These are phyloP conservation scores for Liasis olivaceus DNA, from an alignment of 2,797 vertebrate species.

Conservation along the genomic window DNA sequence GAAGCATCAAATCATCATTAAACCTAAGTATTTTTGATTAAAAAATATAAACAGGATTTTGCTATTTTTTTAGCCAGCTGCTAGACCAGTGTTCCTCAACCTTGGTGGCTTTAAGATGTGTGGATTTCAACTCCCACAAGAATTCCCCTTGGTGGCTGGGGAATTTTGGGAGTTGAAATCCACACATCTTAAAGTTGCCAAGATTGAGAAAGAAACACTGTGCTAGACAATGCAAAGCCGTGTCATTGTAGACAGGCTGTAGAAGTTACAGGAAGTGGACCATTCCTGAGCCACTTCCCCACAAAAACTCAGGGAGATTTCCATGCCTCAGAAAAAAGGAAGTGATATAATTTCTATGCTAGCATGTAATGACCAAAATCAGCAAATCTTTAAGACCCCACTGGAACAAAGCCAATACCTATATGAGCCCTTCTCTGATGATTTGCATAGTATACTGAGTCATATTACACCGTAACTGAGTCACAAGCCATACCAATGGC, in stretches of 20 bases:
- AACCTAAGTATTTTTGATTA: not conserved
- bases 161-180: too few species aligned
- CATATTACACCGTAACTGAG: not conserved
- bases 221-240: not conserved
- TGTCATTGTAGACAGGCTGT: not conserved
- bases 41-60: not conserved
- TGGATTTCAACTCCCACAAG: not conserved
- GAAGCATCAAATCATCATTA: not conserved
- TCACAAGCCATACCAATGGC: not conserved
- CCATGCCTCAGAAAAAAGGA: not conserved
- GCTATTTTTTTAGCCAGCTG: not conserved
- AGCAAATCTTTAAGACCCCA: not conserved
- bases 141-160: not conserved
- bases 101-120: not conserved
- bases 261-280: not conserved
- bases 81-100: not conserved
- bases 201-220: too few species aligned
- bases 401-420: not conserved
- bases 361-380: not conserved
- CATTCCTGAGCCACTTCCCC: not conserved
- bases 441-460: not conserved
- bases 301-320: not conserved
- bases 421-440: not conserved
- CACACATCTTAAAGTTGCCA: too few species aligned
- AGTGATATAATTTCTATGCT: not conserved